These are phyloP conservation scores for Eudemis profundana DNA, from an alignment of 2,888 invertebrate genomes.

Conservation along the genomic window DNA sequence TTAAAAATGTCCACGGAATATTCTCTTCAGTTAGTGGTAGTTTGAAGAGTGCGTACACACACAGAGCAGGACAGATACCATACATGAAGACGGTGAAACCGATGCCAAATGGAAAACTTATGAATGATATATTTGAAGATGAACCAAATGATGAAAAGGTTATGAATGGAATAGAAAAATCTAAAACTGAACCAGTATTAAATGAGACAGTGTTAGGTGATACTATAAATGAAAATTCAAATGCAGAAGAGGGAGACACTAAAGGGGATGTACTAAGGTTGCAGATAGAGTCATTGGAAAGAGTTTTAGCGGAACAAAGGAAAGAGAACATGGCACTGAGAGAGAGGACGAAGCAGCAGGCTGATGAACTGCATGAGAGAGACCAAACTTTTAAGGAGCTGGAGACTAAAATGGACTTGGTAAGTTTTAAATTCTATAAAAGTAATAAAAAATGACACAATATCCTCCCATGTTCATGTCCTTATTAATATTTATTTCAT, in stretches of 20 bases:
- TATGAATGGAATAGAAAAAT: constrained; percentile 21
- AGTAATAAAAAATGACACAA: too few species aligned
- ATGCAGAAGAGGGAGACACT: constrained; percentile 48
- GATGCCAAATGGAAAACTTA: constrained; percentile 69
- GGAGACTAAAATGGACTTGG: constrained; percentile 81
- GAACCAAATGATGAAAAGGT: constrained; percentile 52
- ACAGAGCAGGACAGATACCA: constrained; percentile 64
- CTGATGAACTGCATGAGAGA: constrained; percentile 70
- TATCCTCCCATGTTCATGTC: too few species aligned
- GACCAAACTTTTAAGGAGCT: constrained; percentile 76
- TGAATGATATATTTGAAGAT: constrained; percentile 79
- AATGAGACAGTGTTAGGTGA: constrained; percentile 28
- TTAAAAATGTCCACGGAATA: constrained; percentile 81
- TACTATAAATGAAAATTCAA: constrained; percentile 33
- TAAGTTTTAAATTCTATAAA: constrained; percentile 55
- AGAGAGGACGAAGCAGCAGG: constrained; percentile 70
- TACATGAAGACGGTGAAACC: constrained; percentile 58
- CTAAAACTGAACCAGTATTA: constrained; percentile 41
- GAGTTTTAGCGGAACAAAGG: constrained; percentile 69
- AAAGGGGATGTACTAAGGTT: constrained; percentile 64
- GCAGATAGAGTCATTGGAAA: constrained; percentile 74
- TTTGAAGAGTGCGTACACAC: constrained; percentile 76
- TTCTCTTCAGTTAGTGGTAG: constrained; percentile 80
- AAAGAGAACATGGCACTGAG: constrained; percentile 68
- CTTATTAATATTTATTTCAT: too few species aligned